Conservation (phyloP, 1,140 invertebrate species). For the Chelonus insularis region DNA sequence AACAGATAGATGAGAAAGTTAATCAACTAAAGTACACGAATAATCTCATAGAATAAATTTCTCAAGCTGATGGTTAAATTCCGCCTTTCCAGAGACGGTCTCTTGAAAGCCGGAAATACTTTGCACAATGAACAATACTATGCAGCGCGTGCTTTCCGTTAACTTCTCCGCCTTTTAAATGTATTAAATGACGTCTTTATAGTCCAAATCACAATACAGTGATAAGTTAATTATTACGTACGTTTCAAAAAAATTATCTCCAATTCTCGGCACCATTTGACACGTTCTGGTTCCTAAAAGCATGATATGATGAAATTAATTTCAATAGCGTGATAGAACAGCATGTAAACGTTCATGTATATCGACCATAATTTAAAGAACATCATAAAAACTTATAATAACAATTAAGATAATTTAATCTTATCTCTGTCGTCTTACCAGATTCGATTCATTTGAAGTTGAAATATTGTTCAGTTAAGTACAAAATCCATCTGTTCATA, state of each 20-base stretch:
- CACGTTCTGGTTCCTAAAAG: too few species aligned
- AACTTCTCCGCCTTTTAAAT: constrained; percentile 23
- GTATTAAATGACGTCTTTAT: neutral
- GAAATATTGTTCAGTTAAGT: constrained; percentile 6
- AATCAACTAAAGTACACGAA: neutral
- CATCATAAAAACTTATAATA: constrained; percentile 16
- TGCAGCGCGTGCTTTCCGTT: constrained; percentile 32
- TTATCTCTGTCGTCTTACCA: constrained; percentile 16
- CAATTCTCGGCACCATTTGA: too few species aligned
- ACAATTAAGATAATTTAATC: constrained; percentile 28
- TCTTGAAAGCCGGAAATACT: constrained; percentile 36
- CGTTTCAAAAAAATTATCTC: neutral
- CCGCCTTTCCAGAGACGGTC: neutral
- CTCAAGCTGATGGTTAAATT: neutral
- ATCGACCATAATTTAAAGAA: constrained; percentile 3
- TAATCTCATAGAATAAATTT: constrained; percentile 7
- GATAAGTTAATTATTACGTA: neutral
- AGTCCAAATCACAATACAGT: neutral
- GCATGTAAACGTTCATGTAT: neutral
- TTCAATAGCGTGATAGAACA: neutral
- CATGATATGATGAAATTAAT: neutral
- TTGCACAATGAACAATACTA: constrained; percentile 32
- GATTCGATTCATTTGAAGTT: constrained; percentile 20
- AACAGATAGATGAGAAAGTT: neutral
- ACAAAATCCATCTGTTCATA: neutral